phyloP scores from a whole-genome alignment of 2,113 vertebrate genomes.

The Aythya baeri region DNA sequence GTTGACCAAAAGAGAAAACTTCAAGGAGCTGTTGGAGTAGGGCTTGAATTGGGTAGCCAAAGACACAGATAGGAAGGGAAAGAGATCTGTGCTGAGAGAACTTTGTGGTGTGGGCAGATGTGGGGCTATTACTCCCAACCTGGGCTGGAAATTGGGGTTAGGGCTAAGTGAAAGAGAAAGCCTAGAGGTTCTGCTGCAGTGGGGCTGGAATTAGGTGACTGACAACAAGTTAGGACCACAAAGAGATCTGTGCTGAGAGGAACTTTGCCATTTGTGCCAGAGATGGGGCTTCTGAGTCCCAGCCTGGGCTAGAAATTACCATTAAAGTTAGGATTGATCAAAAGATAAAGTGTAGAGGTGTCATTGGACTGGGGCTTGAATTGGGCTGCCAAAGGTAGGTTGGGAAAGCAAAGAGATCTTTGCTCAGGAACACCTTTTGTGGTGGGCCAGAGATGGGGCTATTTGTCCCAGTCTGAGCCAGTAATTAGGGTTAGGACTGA shows the following conservation, averaged over 20 bases:
- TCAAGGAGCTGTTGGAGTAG: too few relatives aligned
- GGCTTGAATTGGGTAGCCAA: too few relatives aligned
- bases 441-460: not conserved
- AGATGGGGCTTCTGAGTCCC: not conserved
- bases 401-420: not conserved
- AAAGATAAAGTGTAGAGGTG: not conserved
- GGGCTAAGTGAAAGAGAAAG: not conserved
- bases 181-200: not conserved
- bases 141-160: too few relatives aligned
- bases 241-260: not conserved
- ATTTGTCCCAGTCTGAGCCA: not conserved
- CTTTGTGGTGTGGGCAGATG: too few relatives aligned
- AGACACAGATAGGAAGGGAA: too few relatives aligned
- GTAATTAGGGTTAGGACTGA: not conserved
- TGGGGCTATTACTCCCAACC: too few relatives aligned
- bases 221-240: not conserved
- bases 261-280: not conserved
- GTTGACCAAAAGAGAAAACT: too few relatives aligned
- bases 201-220: not conserved
- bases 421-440: not conserved
- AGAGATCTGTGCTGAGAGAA: too few relatives aligned
- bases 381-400: too few relatives aligned
- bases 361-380: not conserved
- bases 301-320: not conserved
- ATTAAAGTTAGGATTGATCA: not conserved